Conservation (phyloP, 2,113 vertebrate species). For the Steatornis caripensis region DNA sequence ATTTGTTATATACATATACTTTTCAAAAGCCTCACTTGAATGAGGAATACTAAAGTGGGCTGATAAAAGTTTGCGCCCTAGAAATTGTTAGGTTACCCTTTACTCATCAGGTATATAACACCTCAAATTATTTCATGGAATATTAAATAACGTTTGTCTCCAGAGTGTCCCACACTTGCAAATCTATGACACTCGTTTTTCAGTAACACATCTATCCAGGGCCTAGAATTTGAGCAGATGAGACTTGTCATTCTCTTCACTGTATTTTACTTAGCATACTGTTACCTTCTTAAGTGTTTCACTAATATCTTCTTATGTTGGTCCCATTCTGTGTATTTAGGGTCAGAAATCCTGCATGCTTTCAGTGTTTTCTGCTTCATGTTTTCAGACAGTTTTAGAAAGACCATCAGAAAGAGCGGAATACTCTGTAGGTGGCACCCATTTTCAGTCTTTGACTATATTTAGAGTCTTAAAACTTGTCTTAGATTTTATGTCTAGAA, state of each 20-base stretch:
- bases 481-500: neutral
- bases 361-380: neutral
- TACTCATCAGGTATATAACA: neutral
- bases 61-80: neutral
- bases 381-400: neutral
- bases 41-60: neutral
- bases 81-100: neutral
- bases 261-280: neutral
- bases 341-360: neutral
- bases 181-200: neutral
- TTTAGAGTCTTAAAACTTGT: neutral
- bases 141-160: neutral
- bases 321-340: neutral
- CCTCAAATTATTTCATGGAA: neutral
- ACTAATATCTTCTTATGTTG: neutral
- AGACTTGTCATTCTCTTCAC: neutral
- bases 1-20: neutral
- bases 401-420: neutral
- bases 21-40: neutral
- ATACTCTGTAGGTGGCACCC: neutral
- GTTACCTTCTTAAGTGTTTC: neutral
- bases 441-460: neutral
- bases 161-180: neutral
- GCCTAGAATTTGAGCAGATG: neutral
- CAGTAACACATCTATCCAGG: neutral